These are phyloP conservation scores for Philypnodon macrostomus DNA, from an alignment of 2,797 vertebrate genomes.

Conservation along the genomic window DNA sequence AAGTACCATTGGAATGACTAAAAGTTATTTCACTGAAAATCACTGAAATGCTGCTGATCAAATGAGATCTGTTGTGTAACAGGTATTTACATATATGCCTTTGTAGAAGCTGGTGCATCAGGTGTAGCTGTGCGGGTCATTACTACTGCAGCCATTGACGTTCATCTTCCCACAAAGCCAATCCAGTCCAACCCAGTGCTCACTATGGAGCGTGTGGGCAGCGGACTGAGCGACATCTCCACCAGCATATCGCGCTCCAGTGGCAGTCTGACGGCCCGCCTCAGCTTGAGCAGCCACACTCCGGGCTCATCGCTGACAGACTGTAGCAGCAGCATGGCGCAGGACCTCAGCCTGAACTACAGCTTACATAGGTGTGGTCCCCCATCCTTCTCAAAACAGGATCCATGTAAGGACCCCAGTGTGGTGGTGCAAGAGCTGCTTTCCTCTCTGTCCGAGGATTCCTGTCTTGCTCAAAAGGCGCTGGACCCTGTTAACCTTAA, in stretches of 20 bases:
- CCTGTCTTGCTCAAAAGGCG: slow-evolving; percentile 83
- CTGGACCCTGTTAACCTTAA: slow-evolving; percentile 87
- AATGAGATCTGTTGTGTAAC: too few species aligned
- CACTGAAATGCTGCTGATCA: too few species aligned
- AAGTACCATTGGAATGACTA: slow-evolving; percentile 55
- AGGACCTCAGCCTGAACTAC: slow-evolving; percentile 73
- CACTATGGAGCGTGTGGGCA: slow-evolving; percentile 69
- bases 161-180: slow-evolving; percentile 84
- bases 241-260: slow-evolving; percentile 79
- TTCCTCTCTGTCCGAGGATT: slow-evolving; percentile 86
- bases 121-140: slow-evolving; percentile 80
- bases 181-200: slow-evolving; percentile 58
- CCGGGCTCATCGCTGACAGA: slow-evolving; percentile 83
- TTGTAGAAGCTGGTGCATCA: slow-evolving; percentile 72
- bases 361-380: slow-evolving; percentile 50
- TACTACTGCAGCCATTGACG: slow-evolving; percentile 90
- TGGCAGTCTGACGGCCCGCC: slow-evolving; percentile 79
- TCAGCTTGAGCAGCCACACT: slow-evolving; percentile 85
- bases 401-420: slow-evolving; percentile 63
- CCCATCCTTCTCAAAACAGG: slow-evolving; percentile 58
- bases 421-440: slow-evolving; percentile 85
- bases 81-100: slow-evolving; percentile 2
- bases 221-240: slow-evolving; percentile 75
- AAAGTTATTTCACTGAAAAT: too few species aligned
- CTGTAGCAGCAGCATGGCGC: slow-evolving; percentile 78